These are phyloP conservation scores for Drymodes brunneopygia DNA, from an alignment of 2,113 vertebrate species.

Conservation along the genomic window DNA sequence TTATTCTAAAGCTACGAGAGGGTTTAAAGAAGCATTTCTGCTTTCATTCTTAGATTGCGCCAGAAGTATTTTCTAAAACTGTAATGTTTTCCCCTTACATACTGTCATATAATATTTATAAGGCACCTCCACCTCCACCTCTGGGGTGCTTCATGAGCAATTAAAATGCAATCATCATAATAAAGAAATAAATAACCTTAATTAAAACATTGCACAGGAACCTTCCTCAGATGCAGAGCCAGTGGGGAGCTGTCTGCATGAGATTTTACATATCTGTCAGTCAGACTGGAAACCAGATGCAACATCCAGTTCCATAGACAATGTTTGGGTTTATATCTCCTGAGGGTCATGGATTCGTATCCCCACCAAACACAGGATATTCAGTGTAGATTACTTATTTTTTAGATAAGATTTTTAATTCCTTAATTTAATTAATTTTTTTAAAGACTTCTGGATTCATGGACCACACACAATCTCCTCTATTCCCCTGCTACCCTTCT, in stretches of 20 bases:
- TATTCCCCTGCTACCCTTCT: background rate
- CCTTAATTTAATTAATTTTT: background rate
- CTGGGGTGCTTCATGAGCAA: conserved; percentile 27
- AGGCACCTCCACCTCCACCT: conserved; percentile 14
- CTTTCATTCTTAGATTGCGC: background rate
- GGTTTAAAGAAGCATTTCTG: background rate
- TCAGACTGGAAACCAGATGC: background rate
- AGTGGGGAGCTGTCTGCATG: conserved; percentile 44
- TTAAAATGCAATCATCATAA: conserved; percentile 62
- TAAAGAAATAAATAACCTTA: conserved; percentile 72
- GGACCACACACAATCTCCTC: background rate
- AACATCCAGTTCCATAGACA: background rate
- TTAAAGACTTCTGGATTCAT: background rate
- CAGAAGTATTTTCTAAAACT: background rate
- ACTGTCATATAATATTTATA: conserved; percentile 36
- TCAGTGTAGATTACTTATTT: background rate
- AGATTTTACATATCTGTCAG: conserved; percentile 57
- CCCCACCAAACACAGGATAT: background rate
- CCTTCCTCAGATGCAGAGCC: conserved; percentile 19
- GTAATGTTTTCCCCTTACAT: background rate
- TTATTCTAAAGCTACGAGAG: background rate
- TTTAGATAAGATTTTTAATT: background rate
- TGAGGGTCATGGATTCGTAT: background rate
- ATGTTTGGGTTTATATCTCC: background rate
- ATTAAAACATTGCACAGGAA: conserved; percentile 67